phyloP scores from a whole-genome alignment of 1,140 invertebrate species.

The Eumaeus atala region DNA sequence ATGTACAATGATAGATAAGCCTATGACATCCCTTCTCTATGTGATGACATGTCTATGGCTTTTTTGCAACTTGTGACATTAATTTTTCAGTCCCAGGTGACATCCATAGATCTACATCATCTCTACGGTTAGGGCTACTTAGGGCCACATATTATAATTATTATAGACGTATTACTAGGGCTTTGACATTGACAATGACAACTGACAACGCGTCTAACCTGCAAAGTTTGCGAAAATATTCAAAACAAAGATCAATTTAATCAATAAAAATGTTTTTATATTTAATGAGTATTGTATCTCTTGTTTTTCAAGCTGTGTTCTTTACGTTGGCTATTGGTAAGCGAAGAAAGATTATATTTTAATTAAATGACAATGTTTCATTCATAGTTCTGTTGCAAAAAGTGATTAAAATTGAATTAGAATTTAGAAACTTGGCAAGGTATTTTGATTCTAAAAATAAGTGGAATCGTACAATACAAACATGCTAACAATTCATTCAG shows the following conservation, averaged over 20 bases:
- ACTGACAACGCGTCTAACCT: conserved; percentile 49
- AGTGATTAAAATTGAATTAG: neutral
- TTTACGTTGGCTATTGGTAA: conserved; percentile 47
- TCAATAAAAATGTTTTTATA: conserved; percentile 46
- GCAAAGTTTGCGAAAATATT: conserved; percentile 21
- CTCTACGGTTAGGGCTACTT: too few relatives aligned
- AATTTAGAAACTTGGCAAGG: conserved; percentile 1
- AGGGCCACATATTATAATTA: too few relatives aligned
- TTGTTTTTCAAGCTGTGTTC: conserved; percentile 43
- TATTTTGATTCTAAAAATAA: conserved; percentile 14
- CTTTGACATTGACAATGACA: conserved; percentile 30
- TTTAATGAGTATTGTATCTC: conserved; percentile 47
- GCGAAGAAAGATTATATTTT: conserved; percentile 10
- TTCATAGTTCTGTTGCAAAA: too few relatives aligned
- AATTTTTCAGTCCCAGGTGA: too few relatives aligned
- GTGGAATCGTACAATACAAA: too few relatives aligned
- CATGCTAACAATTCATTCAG: too few relatives aligned
- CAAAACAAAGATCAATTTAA: conserved; percentile 33
- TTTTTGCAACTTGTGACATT: too few relatives aligned
- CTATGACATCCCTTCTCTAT: too few relatives aligned
- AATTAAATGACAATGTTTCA: too few relatives aligned
- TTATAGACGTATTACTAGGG: neutral
- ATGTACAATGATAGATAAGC: too few relatives aligned
- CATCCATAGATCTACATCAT: too few relatives aligned
- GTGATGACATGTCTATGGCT: too few relatives aligned